These are phyloP conservation scores for Pituophis catenifer DNA, from an alignment of 2,113 vertebrate genomes.

Conservation along the genomic window DNA sequence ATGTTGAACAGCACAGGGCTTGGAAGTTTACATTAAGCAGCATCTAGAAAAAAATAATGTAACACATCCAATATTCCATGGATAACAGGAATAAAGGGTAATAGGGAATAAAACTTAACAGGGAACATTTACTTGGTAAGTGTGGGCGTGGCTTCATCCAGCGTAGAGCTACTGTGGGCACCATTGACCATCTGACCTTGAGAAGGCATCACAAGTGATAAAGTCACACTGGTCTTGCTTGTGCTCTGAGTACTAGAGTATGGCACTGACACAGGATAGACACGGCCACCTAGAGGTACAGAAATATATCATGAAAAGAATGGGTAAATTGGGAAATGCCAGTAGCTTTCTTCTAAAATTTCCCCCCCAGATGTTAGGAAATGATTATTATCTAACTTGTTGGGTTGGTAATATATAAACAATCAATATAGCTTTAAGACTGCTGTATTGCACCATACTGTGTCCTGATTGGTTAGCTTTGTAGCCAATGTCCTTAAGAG, in stretches of 20 bases:
- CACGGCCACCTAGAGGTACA: conserved; percentile 80
- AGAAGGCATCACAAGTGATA: conserved; percentile 97
- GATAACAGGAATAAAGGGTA: background rate
- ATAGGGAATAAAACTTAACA: background rate
- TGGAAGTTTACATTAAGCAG: conserved; percentile 2
- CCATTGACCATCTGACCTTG: conserved; percentile 95
- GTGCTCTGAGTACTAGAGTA: conserved; percentile 95
- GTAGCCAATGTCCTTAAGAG: too few relatives aligned
- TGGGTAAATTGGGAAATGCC: background rate
- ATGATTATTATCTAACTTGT: too few relatives aligned
- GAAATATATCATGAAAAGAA: background rate
- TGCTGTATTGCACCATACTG: too few relatives aligned
- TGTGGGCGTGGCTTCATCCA: conserved; percentile 92
- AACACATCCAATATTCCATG: background rate
- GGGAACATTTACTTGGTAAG: conserved; percentile 74
- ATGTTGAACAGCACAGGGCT: background rate
- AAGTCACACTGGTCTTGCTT: conserved; percentile 96
- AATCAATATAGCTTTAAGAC: too few relatives aligned
- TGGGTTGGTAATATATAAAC: too few relatives aligned
- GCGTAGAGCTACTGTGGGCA: conserved; percentile 88
- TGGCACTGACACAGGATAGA: conserved; percentile 95
- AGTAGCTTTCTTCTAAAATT: too few relatives aligned
- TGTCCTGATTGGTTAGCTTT: too few relatives aligned
- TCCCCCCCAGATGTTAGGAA: too few relatives aligned
- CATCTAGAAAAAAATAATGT: conserved; percentile 34